Percentiles rank a stretch among this genome's conserved stretches.
phyloP scores from a whole-genome alignment of 2,797 vertebrate species.

The Tenualosa ilisha region DNA sequence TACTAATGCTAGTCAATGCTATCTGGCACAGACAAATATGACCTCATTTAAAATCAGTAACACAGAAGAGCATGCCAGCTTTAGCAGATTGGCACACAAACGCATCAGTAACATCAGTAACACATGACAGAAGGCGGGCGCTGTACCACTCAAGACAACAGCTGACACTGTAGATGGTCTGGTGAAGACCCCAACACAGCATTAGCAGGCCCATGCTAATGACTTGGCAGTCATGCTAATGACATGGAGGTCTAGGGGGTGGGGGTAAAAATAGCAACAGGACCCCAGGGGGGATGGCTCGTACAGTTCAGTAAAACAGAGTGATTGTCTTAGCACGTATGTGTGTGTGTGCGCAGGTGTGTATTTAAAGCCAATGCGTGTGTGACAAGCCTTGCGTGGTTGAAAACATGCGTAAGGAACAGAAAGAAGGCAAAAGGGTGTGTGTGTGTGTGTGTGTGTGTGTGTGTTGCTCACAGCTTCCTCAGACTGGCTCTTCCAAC shows the following conservation, averaged over 20 bases:
- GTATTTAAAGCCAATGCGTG: neutral
- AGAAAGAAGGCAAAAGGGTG: neutral
- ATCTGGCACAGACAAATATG: too few species aligned
- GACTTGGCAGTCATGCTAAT: too few species aligned
- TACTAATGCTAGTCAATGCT: too few species aligned
- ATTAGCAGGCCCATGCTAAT: too few species aligned
- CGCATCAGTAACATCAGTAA: too few species aligned
- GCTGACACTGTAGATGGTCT: too few species aligned
- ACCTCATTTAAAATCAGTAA: too few species aligned
- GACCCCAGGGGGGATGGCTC: neutral
- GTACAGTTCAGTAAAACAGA: neutral
- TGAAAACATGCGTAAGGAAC: neutral
- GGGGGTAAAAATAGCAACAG: neutral
- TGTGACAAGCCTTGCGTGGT: neutral
- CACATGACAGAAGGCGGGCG: too few species aligned
- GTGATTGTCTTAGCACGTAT: neutral
- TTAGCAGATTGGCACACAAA: too few species aligned
- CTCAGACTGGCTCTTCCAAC: neutral
- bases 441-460: neutral
- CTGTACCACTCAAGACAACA: too few species aligned
- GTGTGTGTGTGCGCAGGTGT: conserved; percentile 1
- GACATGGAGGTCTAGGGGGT: neutral
- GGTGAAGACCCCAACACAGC: too few species aligned
- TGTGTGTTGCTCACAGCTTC: neutral
- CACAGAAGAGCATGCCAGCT: too few species aligned